Evolutionary conservation across 2,113 vertebrate species (phyloP).

Genomic region (Bubo scandiacus): DNA sequence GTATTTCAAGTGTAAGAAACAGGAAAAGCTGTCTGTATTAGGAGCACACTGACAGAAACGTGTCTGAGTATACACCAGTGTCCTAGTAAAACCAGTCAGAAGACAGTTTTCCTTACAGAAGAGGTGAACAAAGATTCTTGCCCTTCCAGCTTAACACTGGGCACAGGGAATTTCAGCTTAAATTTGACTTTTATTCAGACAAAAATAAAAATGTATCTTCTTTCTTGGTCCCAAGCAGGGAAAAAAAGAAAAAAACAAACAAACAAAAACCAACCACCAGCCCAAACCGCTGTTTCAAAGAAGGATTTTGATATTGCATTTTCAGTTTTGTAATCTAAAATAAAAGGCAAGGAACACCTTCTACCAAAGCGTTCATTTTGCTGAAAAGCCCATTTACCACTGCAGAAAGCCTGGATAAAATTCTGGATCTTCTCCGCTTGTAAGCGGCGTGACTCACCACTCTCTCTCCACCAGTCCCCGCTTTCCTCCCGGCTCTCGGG

Average conservation of each 20-base stretch:
- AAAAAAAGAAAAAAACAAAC: background rate
- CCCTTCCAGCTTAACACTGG: background rate
- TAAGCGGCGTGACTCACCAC: constrained; percentile 52
- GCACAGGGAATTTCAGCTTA: background rate
- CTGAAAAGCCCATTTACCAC: background rate
- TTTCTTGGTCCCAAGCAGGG: background rate
- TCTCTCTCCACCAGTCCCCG: constrained; percentile 72
- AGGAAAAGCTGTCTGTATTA: background rate
- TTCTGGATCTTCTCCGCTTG: background rate
- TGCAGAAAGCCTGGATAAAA: background rate
- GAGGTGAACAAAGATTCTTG: background rate
- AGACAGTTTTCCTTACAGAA: background rate
- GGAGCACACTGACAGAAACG: background rate
- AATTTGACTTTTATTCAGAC: background rate
- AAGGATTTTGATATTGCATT: background rate
- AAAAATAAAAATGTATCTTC: background rate
- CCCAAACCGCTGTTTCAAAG: background rate
- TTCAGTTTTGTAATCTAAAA: background rate
- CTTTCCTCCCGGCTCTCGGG: constrained; percentile 71
- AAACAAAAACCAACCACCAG: background rate
- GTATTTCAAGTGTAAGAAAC: background rate
- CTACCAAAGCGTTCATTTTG: background rate
- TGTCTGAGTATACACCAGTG: background rate
- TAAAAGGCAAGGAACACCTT: background rate
- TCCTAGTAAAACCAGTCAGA: background rate